Conservation (phyloP, 2,797 vertebrate genomes). For the Cryptoprocta ferox region DNA sequence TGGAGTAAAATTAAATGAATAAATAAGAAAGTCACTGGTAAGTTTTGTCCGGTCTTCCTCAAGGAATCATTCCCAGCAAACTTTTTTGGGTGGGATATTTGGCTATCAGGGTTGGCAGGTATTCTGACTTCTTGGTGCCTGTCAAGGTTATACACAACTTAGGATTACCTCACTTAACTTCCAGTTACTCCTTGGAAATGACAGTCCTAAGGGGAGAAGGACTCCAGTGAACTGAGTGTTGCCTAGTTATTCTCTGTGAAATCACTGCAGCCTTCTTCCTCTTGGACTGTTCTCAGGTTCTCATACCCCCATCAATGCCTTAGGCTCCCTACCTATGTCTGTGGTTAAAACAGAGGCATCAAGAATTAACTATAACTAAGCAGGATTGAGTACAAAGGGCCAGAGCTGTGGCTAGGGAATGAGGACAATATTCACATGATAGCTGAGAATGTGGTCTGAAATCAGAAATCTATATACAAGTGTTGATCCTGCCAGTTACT, state of each 20-base stretch:
- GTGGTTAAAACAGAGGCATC: background rate
- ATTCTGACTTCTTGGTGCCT: background rate
- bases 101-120: background rate
- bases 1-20: background rate
- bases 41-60: background rate
- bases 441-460: background rate
- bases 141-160: background rate
- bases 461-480: background rate
- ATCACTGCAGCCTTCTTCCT: background rate
- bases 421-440: background rate
- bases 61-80: background rate
- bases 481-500: background rate
- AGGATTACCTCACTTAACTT: background rate
- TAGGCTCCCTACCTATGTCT: background rate
- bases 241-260: background rate
- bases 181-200: background rate
- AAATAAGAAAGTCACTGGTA: background rate
- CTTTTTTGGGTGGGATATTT: background rate
- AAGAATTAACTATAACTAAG: background rate
- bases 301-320: background rate
- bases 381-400: background rate
- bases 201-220: background rate
- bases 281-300: background rate
- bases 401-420: background rate
- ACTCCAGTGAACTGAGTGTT: background rate